Conservation (phyloP, 2,797 vertebrate genomes). For the Tragelaphus eurycerus region DNA sequence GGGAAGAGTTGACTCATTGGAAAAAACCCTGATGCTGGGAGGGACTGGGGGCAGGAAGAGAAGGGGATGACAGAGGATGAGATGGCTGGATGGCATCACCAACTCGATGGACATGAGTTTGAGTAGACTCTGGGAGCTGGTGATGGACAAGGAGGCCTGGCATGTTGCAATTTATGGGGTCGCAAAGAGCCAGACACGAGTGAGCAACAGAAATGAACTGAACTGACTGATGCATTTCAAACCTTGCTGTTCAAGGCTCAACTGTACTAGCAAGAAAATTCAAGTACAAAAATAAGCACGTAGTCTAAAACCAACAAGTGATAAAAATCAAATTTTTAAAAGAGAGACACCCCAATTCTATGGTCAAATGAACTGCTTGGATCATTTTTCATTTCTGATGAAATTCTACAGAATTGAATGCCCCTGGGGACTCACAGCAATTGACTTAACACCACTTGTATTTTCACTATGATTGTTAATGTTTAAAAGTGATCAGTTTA, state of each 20-base stretch:
- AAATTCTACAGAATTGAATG: not conserved
- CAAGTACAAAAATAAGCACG: not conserved
- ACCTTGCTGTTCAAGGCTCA: not conserved
- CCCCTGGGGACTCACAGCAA: too few species aligned
- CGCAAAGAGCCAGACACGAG: too few species aligned
- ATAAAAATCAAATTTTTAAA: not conserved
- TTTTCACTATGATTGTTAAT: not conserved
- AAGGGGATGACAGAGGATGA: too few species aligned
- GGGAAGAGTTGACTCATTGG: too few species aligned
- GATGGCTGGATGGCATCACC: too few species aligned
- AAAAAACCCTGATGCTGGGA: too few species aligned
- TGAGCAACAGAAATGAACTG: too few species aligned
- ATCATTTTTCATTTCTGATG: not conserved
- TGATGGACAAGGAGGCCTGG: too few species aligned
- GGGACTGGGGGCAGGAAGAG: too few species aligned
- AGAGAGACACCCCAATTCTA: not conserved
- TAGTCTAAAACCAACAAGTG: not conserved
- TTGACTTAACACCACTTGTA: not conserved
- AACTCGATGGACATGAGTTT: too few species aligned
- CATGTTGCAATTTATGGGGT: too few species aligned
- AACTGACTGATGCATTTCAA: not conserved
- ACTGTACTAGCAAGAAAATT: not conserved
- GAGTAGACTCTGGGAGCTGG: too few species aligned
- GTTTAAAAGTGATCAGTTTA: not conserved
- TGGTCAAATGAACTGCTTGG: not conserved